Evolutionary conservation across 2,797 vertebrate species (phyloP), one percentile per base, ranked within the genome.

Genomic region (Cyclura pinguis): DNA sequence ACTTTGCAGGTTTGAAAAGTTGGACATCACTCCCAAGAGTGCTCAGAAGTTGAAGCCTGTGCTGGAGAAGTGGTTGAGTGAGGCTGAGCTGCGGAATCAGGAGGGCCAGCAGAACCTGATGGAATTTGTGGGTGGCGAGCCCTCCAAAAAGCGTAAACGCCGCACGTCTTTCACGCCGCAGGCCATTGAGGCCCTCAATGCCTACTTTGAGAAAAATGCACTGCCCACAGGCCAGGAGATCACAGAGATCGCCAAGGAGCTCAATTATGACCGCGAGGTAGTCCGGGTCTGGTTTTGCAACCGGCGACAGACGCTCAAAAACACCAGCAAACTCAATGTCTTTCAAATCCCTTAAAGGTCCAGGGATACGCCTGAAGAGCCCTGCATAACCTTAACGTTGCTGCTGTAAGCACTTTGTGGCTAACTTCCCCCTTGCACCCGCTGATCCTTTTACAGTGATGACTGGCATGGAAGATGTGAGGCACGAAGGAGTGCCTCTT

Each of bases 251-350:
- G 98, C 99, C 4, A 98, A 99, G 96, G 98, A 99, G 98, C 98
- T 99, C 80, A 99, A 99, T 97, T 99, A 99, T 32, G 99, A 99
- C 97, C 97, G 99, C 0, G 99, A 99, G 93, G 99, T 99, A 0
- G 99, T 99, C 20, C 97, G 99, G 3, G 99, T 99, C 1, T 99
- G 99, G 99, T 99, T 99, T 97, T 99, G 99, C 97, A 99, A 99
- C 94, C 98, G 99, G 91, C 98, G 99, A 86, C 99, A 99, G 98
- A 99, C 99, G 0, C 97, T 99, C 90, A 99, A 99, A 94, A 99
- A 99, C 97, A 99, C 99, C 47, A 99, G 99, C 97, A 99, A 99
- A 96, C 98, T 99, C 93, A 99, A 99, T 0, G 98, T 99, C 93
- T 99, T 99, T 97, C 99, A 99, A 95, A 98, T 98, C 93, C 98